These are phyloP conservation scores for Leucosticte australis DNA, from an alignment of 2,113 vertebrate species.

Conservation along the genomic window DNA sequence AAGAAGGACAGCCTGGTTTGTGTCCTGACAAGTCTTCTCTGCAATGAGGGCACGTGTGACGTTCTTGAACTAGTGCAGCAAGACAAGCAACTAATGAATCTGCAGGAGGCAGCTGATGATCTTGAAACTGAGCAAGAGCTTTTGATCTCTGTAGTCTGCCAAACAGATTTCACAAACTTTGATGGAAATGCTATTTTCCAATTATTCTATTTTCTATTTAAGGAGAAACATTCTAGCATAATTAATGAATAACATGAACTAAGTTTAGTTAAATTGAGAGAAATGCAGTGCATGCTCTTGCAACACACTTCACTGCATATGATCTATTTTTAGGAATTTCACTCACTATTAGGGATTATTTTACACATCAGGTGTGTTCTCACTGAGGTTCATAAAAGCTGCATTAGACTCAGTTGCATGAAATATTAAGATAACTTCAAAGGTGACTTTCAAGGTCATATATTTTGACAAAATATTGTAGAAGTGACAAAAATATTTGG, in stretches of 20 bases:
- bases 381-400: conserved; percentile 18
- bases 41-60: neutral
- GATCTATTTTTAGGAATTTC: neutral
- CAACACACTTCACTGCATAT: neutral
- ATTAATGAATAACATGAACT: neutral
- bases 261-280: neutral
- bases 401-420: neutral
- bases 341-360: neutral
- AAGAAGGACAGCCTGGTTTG: neutral
- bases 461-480: conserved; percentile 65
- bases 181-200: neutral
- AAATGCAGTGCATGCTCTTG: neutral
- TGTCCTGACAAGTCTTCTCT: neutral
- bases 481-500: conserved; percentile 61
- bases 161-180: neutral
- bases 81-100: neutral
- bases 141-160: conserved; percentile 3
- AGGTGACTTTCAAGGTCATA: conserved; percentile 41
- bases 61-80: neutral
- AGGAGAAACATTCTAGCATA: neutral
- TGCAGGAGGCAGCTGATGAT: neutral
- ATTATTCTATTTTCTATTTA: neutral
- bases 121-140: neutral
- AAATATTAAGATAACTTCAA: conserved; percentile 58
- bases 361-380: conserved; percentile 33